Percentiles rank a stretch among this genome's conserved stretches.
phyloP scores from a whole-genome alignment of 2,888 invertebrate species.

The Timema podura region DNA sequence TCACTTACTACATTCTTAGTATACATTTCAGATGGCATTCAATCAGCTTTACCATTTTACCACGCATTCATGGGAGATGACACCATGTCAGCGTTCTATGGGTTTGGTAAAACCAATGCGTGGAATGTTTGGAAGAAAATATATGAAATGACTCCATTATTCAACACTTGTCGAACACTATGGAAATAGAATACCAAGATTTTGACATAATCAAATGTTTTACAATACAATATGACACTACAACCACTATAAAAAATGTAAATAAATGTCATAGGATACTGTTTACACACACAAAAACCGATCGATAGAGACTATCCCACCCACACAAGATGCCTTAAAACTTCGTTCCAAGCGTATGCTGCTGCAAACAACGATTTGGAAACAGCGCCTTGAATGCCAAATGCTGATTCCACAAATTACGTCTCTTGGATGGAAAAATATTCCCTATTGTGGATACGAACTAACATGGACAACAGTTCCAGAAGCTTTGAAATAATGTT shows the following conservation, averaged over 20 bases:
- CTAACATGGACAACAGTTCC: not conserved
- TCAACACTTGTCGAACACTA: not conserved
- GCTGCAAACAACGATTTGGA: too few species aligned
- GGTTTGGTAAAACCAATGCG: not conserved
- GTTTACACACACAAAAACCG: too few species aligned
- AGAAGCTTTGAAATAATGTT: not conserved
- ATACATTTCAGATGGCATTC: not conserved
- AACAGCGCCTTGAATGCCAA: not conserved
- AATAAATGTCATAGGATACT: too few species aligned
- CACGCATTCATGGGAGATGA: not conserved
- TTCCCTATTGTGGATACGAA: conserved; percentile 1
- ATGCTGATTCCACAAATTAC: conserved; percentile 1
- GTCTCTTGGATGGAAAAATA: not conserved
- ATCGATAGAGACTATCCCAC: too few species aligned
- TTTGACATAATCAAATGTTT: conserved; percentile 1
- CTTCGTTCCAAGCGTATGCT: too few species aligned
- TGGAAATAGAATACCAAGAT: not conserved
- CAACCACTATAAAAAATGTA: not conserved
- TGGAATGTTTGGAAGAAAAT: conserved; percentile 8
- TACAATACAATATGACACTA: not conserved
- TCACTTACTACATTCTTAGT: not conserved
- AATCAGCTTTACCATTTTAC: not conserved
- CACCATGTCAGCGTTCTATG: not conserved
- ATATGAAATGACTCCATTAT: not conserved
- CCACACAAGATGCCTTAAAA: too few species aligned